Base-by-base conservation (phyloP, 2,113 vertebrate species). In the Ophthalmolycus amberensis region DNA sequence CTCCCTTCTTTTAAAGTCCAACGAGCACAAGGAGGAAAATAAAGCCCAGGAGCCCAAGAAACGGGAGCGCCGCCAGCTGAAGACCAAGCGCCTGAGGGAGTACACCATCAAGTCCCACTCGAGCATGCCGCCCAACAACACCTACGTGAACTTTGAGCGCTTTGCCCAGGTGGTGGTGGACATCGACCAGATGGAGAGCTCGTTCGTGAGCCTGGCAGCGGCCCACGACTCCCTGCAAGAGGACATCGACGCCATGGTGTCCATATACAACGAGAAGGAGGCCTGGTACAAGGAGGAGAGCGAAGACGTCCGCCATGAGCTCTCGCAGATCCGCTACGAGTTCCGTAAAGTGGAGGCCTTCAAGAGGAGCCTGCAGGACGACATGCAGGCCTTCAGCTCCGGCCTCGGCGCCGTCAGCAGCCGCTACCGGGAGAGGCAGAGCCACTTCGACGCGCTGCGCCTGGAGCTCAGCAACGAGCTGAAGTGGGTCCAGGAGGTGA, bases 71-170 rank as follows among this genome's bases (percentile, higher is more conserved):
- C 85, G 90, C 0, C 96, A 97, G 84, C 94, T 99, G 88, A 98
- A 99, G 95, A 97, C 98, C 16, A 98, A 98, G 58, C 95, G 90
- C 4, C 91, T 99, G 85, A 96, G 95, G 83, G 98, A 99, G 85
- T 99, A 99, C 86, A 98, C 97, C 2, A 96, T 99, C 75, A 98
- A 99, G 84, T 98, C 96, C 59, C 97, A 99, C 92, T 97, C 96
- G 0, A 99, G 97, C 94, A 98, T 98, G 96, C 97, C 96, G 1
- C 97, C 96, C 63, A 99, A 99, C 89, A 98, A 98, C 88, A 97
- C 97, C 67, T 99, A 99, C 0, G 84, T 96, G 73, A 97, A 98
- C 93, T 98, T 97, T 0, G 97, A 99, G 91, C 96, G 96, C 80
- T 99, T 99, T 22, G 95, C 97, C 40, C 93, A 14, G 0, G 89